phyloP scores from a whole-genome alignment of 2,113 vertebrate genomes.

The Podarcis muralis region DNA sequence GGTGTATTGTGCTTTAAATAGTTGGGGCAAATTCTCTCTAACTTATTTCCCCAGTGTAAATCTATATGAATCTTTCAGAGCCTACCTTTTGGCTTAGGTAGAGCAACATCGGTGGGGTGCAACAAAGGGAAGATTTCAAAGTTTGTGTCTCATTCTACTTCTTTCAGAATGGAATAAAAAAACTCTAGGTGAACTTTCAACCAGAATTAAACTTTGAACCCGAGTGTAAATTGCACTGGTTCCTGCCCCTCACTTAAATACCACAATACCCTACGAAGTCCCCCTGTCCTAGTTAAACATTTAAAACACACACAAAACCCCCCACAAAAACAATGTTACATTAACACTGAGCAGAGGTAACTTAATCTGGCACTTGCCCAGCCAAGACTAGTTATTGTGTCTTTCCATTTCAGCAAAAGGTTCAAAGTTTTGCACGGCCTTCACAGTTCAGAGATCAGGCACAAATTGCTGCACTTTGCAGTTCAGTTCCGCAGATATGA shows the following conservation, averaged over 20 bases:
- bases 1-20: background rate
- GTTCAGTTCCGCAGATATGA: conserved; percentile 77
- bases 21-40: background rate
- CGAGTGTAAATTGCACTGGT: background rate
- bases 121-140: background rate
- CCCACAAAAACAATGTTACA: background rate
- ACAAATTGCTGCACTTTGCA: conserved; percentile 75
- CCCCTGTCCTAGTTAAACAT: conserved; percentile 63
- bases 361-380: conserved; percentile 49
- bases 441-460: conserved; percentile 77
- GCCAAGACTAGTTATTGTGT: conserved; percentile 56
- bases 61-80: background rate
- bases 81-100: background rate
- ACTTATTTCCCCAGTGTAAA: background rate
- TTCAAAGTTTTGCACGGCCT: conserved; percentile 75
- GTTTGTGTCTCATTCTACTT: background rate
- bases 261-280: background rate
- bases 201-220: background rate
- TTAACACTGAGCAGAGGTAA: conserved; percentile 64
- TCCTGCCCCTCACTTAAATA: background rate
- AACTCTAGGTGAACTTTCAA: background rate
- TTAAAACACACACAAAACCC: conserved; percentile 6
- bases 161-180: background rate
- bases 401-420: conserved; percentile 67
- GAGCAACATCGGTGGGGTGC: background rate